Evolutionary conservation across 1,140 invertebrate species (phyloP).

Genomic region (Lethrus apterus): DNA sequence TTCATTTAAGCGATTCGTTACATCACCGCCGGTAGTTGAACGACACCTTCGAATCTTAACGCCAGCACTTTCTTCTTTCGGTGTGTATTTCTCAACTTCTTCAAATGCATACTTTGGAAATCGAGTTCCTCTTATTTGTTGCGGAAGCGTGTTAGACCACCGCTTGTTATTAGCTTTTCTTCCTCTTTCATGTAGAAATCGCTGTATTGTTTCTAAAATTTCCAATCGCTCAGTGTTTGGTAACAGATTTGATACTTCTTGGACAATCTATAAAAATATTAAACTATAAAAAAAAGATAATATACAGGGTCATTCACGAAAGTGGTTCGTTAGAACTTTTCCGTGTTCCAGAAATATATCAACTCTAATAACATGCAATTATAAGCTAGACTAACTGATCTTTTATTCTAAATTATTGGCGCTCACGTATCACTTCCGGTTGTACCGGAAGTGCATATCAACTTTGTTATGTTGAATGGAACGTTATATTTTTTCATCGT

Average conservation of each 20-base stretch:
- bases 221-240: slow-evolving; percentile 31
- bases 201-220: slow-evolving; percentile 31
- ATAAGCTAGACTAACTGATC: too few species aligned
- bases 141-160: slow-evolving; percentile 28
- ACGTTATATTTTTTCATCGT: too few species aligned
- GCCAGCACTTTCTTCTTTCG: slow-evolving; percentile 35
- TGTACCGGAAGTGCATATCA: too few species aligned
- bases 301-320: too few species aligned
- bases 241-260: slow-evolving; percentile 31
- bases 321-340: too few species aligned
- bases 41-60: too few species aligned
- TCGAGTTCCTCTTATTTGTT: neutral
- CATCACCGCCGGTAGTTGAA: too few species aligned
- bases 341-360: too few species aligned
- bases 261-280: slow-evolving; percentile 28
- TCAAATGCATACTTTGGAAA: slow-evolving; percentile 18
- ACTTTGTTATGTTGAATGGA: too few species aligned
- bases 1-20: neutral
- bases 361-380: too few species aligned
- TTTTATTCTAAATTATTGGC: too few species aligned
- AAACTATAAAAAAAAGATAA: neutral
- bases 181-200: slow-evolving; percentile 24
- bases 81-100: slow-evolving; percentile 31
- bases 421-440: too few species aligned
- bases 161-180: slow-evolving; percentile 23